Conservation (phyloP, 2,797 vertebrate genomes). For the Coccyzus lansbergi region DNA sequence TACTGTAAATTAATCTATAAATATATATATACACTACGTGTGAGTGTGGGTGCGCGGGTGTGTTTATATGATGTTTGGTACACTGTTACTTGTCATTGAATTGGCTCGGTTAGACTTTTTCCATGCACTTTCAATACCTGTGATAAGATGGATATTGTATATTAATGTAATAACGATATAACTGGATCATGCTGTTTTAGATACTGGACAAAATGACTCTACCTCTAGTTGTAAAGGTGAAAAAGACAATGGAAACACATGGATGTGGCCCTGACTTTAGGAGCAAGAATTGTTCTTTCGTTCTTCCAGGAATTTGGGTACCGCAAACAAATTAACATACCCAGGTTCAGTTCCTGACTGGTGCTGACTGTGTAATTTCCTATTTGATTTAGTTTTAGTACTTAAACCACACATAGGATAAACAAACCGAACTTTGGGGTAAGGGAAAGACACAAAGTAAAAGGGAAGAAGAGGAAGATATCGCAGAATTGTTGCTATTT, state of each 20-base stretch:
- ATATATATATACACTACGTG: conserved; percentile 65
- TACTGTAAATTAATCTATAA: conserved; percentile 75
- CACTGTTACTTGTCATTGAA: conserved; percentile 50
- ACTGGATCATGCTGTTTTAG: conserved; percentile 72
- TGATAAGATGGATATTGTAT: conserved; percentile 59
- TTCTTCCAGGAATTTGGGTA: conserved; percentile 63
- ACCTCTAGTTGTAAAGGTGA: conserved; percentile 77
- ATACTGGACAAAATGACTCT: conserved; percentile 77
- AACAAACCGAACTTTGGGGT: background rate
- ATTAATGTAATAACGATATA: conserved; percentile 67
- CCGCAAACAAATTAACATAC: background rate
- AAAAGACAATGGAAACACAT: conserved; percentile 56
- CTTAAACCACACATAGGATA: background rate
- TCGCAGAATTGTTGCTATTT: background rate
- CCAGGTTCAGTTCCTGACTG: conserved; percentile 67
- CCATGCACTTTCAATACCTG: conserved; percentile 69
- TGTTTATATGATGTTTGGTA: conserved; percentile 68
- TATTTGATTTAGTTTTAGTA: conserved; percentile 32
- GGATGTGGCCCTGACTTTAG: conserved; percentile 25
- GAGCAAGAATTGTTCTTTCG: conserved; percentile 26
- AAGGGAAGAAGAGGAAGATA: conserved; percentile 8
- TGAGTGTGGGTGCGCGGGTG: conserved; percentile 44
- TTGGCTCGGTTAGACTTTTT: conserved; percentile 56
- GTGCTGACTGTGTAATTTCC: conserved; percentile 54
- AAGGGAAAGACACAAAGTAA: conserved; percentile 2